Conservation (phyloP, 2,113 vertebrate species). For the Bubo blakistoni region DNA sequence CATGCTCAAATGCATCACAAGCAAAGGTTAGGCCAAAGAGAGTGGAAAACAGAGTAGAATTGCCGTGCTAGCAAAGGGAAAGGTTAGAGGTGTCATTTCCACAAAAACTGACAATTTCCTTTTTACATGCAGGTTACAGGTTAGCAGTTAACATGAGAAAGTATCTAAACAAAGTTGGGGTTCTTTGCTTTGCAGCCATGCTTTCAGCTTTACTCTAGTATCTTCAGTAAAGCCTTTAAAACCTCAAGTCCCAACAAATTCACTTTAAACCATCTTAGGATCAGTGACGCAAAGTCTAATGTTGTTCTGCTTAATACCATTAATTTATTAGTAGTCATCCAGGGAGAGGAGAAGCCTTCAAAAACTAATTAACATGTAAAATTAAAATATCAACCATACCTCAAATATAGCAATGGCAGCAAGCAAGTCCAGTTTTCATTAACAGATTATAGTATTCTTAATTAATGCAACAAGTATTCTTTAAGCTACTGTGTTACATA, state of each 20-base stretch:
- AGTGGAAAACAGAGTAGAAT: slow-evolving; percentile 76
- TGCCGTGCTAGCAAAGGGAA: slow-evolving; percentile 79
- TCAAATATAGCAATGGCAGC: slow-evolving; percentile 23
- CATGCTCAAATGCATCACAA: slow-evolving; percentile 84
- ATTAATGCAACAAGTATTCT: slow-evolving; percentile 7
- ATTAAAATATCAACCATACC: slow-evolving; percentile 1
- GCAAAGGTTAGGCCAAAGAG: slow-evolving; percentile 84
- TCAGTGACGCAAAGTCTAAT: slow-evolving; percentile 22
- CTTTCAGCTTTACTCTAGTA: slow-evolving; percentile 57
- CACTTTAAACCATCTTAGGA: slow-evolving; percentile 27
- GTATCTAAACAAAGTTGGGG: slow-evolving; percentile 48
- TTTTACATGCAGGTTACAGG: slow-evolving; percentile 78
- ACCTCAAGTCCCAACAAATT: background rate
- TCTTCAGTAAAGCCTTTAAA: slow-evolving; percentile 39
- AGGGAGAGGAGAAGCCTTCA: slow-evolving; percentile 11
- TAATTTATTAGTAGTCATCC: slow-evolving; percentile 3
- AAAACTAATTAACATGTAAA: slow-evolving; percentile 27
- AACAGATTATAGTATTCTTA: slow-evolving; percentile 2
- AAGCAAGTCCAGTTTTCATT: slow-evolving; percentile 39
- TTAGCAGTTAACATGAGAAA: slow-evolving; percentile 42
- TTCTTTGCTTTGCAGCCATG: slow-evolving; percentile 59
- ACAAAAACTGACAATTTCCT: slow-evolving; percentile 31
- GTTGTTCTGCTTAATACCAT: background rate
- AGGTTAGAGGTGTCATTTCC: slow-evolving; percentile 65
- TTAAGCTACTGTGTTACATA: background rate